Evolutionary conservation across 2,888 invertebrate genomes (phyloP).

Genomic region (Catotricha subobsoleta): DNA sequence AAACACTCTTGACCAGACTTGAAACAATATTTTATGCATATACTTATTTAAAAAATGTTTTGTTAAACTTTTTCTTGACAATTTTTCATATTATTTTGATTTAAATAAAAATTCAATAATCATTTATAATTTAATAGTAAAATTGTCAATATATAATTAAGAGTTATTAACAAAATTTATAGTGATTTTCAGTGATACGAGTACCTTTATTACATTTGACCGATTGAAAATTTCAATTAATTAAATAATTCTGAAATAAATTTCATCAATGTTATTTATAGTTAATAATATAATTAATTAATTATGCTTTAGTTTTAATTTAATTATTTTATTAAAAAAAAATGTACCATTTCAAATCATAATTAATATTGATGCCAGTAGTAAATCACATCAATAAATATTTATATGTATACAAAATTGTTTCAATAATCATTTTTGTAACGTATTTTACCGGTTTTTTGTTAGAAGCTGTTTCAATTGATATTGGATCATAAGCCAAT

Average conservation of each 20-base stretch:
- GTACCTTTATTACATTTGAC: too few species aligned
- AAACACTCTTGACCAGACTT: too few species aligned
- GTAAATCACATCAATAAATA: conserved; percentile 5
- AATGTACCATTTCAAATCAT: too few species aligned
- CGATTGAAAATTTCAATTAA: too few species aligned
- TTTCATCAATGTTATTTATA: too few species aligned
- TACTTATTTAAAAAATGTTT: too few species aligned
- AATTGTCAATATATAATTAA: too few species aligned
- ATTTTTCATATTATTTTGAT: not conserved
- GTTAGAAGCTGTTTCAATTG: not conserved
- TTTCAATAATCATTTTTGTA: not conserved
- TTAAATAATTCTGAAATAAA: too few species aligned
- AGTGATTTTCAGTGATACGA: too few species aligned
- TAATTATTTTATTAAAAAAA: not conserved
- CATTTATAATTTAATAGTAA: not conserved
- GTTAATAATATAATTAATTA: not conserved
- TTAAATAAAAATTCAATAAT: not conserved
- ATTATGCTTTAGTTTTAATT: not conserved
- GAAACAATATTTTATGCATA: too few species aligned
- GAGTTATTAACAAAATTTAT: too few species aligned
- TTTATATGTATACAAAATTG: not conserved
- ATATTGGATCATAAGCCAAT: not conserved
- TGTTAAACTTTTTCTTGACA: not conserved
- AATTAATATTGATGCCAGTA: too few species aligned
- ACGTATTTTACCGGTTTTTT: not conserved